Evolutionary conservation across 2,888 invertebrate species (phyloP).

Genomic region (Scaptodrosophila latifasciaeformis): DNA sequence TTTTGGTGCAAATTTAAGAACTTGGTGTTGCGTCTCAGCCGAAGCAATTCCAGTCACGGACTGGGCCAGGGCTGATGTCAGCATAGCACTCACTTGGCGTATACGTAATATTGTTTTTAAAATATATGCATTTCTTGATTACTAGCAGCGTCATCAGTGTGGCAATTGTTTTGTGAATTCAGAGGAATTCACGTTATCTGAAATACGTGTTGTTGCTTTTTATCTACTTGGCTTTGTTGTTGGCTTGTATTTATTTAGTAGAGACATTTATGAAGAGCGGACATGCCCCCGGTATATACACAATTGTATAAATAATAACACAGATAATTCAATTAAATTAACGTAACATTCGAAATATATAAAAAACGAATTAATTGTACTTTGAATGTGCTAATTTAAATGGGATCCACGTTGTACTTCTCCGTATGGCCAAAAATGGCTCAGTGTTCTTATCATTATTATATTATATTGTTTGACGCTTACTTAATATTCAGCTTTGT

Average conservation of each 20-base stretch:
- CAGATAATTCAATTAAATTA: conserved; percentile 13
- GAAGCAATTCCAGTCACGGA: conserved; percentile 6
- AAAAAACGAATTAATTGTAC: too few species aligned
- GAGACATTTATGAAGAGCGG: neutral
- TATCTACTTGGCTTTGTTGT: conserved; percentile 10
- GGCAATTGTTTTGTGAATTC: too few species aligned
- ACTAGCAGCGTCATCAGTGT: too few species aligned
- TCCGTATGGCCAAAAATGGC: neutral
- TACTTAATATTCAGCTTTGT: too few species aligned
- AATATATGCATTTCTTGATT: too few species aligned
- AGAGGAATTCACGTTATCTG: too few species aligned
- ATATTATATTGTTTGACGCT: too few species aligned
- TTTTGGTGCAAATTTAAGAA: neutral
- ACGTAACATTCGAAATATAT: too few species aligned
- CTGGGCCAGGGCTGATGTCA: conserved; percentile 25
- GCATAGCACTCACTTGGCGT: neutral
- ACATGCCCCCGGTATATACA: conserved; percentile 13
- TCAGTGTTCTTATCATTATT: too few species aligned
- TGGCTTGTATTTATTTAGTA: conserved; percentile 9
- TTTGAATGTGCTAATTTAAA: neutral
- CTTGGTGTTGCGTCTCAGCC: neutral
- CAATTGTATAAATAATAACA: conserved; percentile 10
- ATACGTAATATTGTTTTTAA: neutral
- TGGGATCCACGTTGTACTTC: too few species aligned
- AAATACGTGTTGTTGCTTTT: too few species aligned